These are phyloP conservation scores for Momotus momota DNA, from an alignment of 2,797 vertebrate species.

Conservation along the genomic window DNA sequence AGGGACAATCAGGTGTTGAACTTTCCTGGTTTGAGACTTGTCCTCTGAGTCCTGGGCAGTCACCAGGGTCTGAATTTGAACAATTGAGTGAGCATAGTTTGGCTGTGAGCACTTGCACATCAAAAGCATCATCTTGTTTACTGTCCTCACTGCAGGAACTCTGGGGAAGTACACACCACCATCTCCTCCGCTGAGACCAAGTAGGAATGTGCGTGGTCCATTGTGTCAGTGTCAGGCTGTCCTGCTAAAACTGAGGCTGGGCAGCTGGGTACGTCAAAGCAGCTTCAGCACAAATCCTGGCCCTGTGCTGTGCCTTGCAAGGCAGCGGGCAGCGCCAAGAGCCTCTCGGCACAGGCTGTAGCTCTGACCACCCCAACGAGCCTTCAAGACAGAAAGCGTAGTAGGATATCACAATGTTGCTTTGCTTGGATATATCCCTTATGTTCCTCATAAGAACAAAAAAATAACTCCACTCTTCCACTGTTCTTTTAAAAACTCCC, in stretches of 20 bases:
- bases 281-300: not conserved
- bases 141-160: not conserved
- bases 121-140: not conserved
- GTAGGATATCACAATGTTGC: not conserved
- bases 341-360: not conserved
- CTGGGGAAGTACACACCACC: not conserved
- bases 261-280: not conserved
- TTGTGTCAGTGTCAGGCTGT: not conserved
- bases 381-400: not conserved
- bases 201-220: not conserved
- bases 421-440: not conserved
- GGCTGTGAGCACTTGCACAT: not conserved
- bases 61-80: not conserved
- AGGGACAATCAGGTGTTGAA: not conserved
- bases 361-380: not conserved
- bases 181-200: not conserved
- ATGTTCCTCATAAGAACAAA: not conserved
- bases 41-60: not conserved
- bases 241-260: not conserved
- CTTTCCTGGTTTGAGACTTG: not conserved
- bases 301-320: too few species aligned
- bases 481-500: not conserved
- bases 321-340: not conserved
- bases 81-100: not conserved
- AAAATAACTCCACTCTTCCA: not conserved